Evolutionary conservation across 2,113 vertebrate species (phyloP), one percentile per base, ranked within the genome.

Genomic region (Amphiprion percula): DNA sequence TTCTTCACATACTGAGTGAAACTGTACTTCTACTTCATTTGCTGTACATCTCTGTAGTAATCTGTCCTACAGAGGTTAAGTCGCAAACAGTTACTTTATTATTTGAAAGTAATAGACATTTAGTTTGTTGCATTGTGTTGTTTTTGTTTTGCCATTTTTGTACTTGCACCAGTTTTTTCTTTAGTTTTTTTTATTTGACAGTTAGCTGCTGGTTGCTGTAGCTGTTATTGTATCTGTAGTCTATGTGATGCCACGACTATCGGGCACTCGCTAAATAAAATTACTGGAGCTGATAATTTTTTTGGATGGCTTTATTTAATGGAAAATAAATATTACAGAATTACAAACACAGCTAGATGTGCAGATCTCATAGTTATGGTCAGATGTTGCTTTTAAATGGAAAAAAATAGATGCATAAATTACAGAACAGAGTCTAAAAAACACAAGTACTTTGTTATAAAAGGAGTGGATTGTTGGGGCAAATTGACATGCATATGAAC

Each of bases 171-270:
- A 21, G 14, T 84, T 80, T 47, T 58, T 53, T 53, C 10, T 53
- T 11, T 10, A 11, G 2, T 23, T 23, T 53, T 52, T 17, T 83
- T 64, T 2, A 62, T 74, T 73, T 72, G 54, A 56, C 86, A 84
- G 75, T 86, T 72, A 87, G 80, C 85, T 68, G 61, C 76, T 68
- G 64, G 56, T 68, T 73, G 46, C 66, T 86, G 41, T 77, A 73
- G 19, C 41, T 78, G 39, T 37, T 41, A 53, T 37, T 72, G 24
- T 85, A 41, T 69, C 16, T 73, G n/a, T 87, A 44, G 61, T 87
- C 47, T 74, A 52, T 86, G 53, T 17, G 2, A 46, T 72, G 23
- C 28, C 47, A 61, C 6, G 24, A 9, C 16, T 52, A 33, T 47
- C 6, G 16, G 44, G 5, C 61, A 69, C 47, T 37, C 39, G 15